These are phyloP conservation scores for Troglohyphantes excavatus DNA, from an alignment of 2,888 invertebrate species.

Conservation along the genomic window DNA sequence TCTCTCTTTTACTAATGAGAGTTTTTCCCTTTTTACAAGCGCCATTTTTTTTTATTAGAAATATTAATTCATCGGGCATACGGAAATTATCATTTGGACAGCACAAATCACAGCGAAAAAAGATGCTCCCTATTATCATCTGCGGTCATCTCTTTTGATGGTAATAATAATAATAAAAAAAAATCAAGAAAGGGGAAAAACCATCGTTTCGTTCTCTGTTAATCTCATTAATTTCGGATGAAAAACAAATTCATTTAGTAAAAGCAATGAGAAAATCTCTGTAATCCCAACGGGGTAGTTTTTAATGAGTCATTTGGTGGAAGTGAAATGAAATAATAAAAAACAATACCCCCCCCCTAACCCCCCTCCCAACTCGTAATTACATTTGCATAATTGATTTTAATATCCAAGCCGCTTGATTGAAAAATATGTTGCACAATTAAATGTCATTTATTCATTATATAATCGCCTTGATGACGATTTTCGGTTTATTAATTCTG, in stretches of 20 bases:
- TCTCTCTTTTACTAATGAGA: constrained; percentile 39
- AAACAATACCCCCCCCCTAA: constrained; percentile 35
- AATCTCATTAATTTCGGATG: constrained; percentile 73
- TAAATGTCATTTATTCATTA: constrained; percentile 78
- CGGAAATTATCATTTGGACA: constrained; percentile 70
- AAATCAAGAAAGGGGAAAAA: too few relatives aligned
- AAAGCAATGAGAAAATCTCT: constrained; percentile 58
- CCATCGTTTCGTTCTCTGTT: constrained; percentile 43
- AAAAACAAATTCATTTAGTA: constrained; percentile 73
- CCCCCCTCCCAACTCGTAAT: constrained; percentile 57
- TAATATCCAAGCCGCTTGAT: constrained; percentile 72
- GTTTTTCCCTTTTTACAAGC: constrained; percentile 21
- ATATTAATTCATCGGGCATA: constrained; percentile 70
- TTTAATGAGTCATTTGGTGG: constrained; percentile 75
- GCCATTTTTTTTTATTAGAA: constrained; percentile 44
- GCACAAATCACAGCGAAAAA: constrained; percentile 43
- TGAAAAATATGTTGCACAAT: constrained; percentile 78
- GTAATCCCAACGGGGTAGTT: constrained; percentile 66
- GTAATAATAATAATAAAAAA: constrained; percentile 11
- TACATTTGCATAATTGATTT: constrained; percentile 78
- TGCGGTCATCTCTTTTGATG: constrained; percentile 47
- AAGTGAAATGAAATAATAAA: constrained; percentile 44
- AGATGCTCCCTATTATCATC: not conserved
- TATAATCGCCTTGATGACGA: constrained; percentile 67
- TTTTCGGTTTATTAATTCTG: constrained; percentile 75